Evolutionary conservation across 2,888 invertebrate genomes (phyloP), one percentile per base, ranked within the genome.

Genomic region (Leucania comma): DNA sequence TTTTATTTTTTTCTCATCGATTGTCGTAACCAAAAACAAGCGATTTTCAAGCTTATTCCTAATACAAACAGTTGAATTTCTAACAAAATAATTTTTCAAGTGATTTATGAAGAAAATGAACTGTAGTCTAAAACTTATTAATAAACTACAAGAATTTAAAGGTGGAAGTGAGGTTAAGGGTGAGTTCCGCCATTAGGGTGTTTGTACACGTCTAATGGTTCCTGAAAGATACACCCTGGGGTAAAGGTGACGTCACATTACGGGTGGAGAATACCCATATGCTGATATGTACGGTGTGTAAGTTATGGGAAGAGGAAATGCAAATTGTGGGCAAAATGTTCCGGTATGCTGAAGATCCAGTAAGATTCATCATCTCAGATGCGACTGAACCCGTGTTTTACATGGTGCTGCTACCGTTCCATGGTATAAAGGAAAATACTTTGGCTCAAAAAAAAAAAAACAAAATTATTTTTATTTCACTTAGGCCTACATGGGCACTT

Each of bases 121-220:
- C 81, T 84, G 83, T 85, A 48, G n/a, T 48, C 46, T 20, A 20
- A 46, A 89, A 89, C 84, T 78, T 89, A 89, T 89, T 89, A 90
- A 87, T 89, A 89, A 87, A 87, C 83, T 78, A 64, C 32, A 81
- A 85, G 85, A 85, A 86, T 82, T 74, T 56, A 78, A 80, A 81
- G 84, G 83, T 86, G 90, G 90, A 89, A 87, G 80, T 85, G 86
- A 72, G 85, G 86, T 88, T 84, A 84, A 75, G 88, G 89, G 89
- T 90, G 86, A 89, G 87, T 88, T 90, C 90, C 90, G 89, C 89
- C 86, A 89, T 90, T 89, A 89, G 87, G 86, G 83, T 87, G 88
- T 90, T 89, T 89, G 88, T 87, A 89, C 88, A 88, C 74, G 84
- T 82, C 81, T 90, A 90, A 90, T 90, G 89, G 83, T 68, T 85